Evolutionary conservation across 2,797 vertebrate genomes (phyloP), one percentile per base, ranked within the genome.

Genomic region (Phalloptychus januarius): DNA sequence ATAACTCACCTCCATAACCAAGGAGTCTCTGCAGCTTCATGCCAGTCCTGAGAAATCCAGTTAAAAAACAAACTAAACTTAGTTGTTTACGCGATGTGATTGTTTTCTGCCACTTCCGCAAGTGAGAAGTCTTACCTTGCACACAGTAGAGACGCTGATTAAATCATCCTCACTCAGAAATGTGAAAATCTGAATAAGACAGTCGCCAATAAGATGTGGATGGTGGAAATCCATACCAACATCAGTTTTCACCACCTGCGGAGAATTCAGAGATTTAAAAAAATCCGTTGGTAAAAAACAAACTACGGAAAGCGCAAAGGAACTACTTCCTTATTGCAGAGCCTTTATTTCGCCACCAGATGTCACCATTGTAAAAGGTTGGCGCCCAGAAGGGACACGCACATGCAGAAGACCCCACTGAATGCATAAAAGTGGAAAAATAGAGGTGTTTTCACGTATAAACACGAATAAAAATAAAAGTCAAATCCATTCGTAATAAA

Each of bases 1-100:
- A n/a, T 25, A 67, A 74, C 87, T 92, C 82, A 95, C 95, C 93
- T 95, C 95, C 94, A 95, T 61, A 94, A 87, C 92, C 93, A 96
- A 0, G 92, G 89, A 1, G 87, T 94, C 76, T 94, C 90, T 11
- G 88, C 94, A 76, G 90, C 92, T 16, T 93, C 90, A 7, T 91
- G 80, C 95, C 95, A 95, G 1, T 92, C 82, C 93, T 95, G 74
- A 33, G 83, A 74, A 1, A 80, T 18, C 72, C 6, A 61, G 50
- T 76, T 0, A 82, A 5, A 70, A 74, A 1, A 63, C 4, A 46
- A 12, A 33, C 0, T 18, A 23, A 50, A 45, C 15, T 25, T 3
- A 12, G 2, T 18, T 10, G 0, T 65, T 25, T 28, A 31, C 0
- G 20, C 7, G 3, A 23, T 44, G 7, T n/a, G 4, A 20, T 12